Evolutionary conservation across 1,140 invertebrate genomes (phyloP), one percentile per base, ranked within the genome.

Genomic region (Riptortus pedestris): DNA sequence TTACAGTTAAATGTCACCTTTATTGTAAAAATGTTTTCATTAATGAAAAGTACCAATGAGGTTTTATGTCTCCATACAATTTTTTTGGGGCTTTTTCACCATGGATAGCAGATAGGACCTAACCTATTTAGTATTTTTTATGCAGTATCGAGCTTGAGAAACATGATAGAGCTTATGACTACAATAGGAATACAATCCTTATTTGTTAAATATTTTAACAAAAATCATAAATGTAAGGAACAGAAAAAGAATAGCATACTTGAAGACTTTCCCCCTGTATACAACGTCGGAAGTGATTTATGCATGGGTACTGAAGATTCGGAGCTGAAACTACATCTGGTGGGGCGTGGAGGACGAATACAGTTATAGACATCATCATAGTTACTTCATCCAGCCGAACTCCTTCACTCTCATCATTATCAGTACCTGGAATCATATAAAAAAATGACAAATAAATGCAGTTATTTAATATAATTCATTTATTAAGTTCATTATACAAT

Each of bases 251-350:
- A 62, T 48, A 55, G 74, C 75, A 77, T 74, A 93, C 90, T 71
- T 83, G 76, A 38, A 84, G 76, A 73, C 86, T 83, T 9, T 81
- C 74, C 16, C 84, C 87, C 71, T 93, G 86, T 66, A 96, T 81
- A 69, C 90, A 88, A 68, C 91, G 88, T 57, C 89, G 80, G 72
- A 96, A 93, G 68, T 96, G 85, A 78, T 96, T 94, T 67, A 96
- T 90, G 71, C 90, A 93, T 1, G 93, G 93, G 77, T 91, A 92
- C 73, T 92, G 88, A 28, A 98, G 74, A 70, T 90, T 87, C 1
- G 87, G 85, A 9, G 86, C 83, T 33, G 80, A 78, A 11, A 88
- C 83, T 11, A 93, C 85, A 65, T 85, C 80, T 3, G 85, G 79
- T 0, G 88, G 85, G 12, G 88, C 85, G 70, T 90, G 85, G 7